Evolutionary conservation across 2,113 vertebrate species (phyloP).

Genomic region (Orycteropus afer): DNA sequence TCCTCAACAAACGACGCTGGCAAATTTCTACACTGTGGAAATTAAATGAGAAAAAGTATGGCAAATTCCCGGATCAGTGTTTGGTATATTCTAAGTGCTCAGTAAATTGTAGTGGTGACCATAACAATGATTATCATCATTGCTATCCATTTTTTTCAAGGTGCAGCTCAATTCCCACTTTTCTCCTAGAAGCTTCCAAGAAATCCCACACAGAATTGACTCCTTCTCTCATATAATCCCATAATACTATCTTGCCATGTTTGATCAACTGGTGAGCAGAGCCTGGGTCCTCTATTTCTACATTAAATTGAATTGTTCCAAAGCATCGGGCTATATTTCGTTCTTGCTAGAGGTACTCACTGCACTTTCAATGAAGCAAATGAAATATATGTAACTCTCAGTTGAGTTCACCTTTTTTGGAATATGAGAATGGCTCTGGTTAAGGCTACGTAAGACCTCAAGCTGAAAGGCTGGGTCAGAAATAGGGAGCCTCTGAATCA

Average conservation of each 20-base stretch:
- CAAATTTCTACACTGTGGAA: background rate
- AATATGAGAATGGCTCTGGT: background rate
- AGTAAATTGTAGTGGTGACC: background rate
- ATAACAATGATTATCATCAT: background rate
- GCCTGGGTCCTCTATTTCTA: background rate
- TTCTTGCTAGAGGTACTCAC: background rate
- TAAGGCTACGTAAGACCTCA: background rate
- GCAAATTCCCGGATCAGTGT: background rate
- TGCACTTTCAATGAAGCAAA: background rate
- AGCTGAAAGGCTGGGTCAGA: background rate
- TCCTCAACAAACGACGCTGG: background rate
- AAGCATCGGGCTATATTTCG: background rate
- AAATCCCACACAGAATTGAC: background rate
- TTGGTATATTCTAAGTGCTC: background rate
- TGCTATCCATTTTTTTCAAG: background rate
- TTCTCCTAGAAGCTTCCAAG: background rate
- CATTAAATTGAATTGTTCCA: background rate
- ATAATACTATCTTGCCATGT: fast-evolving
- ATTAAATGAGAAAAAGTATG: background rate
- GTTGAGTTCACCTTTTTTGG: background rate
- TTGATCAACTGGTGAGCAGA: background rate
- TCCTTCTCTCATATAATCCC: background rate
- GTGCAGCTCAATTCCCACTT: background rate
- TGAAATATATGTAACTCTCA: background rate
- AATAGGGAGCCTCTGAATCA: background rate